These are phyloP conservation scores for Myanophis thanlyinensis DNA, from an alignment of 2,113 vertebrate species.

Conservation along the genomic window DNA sequence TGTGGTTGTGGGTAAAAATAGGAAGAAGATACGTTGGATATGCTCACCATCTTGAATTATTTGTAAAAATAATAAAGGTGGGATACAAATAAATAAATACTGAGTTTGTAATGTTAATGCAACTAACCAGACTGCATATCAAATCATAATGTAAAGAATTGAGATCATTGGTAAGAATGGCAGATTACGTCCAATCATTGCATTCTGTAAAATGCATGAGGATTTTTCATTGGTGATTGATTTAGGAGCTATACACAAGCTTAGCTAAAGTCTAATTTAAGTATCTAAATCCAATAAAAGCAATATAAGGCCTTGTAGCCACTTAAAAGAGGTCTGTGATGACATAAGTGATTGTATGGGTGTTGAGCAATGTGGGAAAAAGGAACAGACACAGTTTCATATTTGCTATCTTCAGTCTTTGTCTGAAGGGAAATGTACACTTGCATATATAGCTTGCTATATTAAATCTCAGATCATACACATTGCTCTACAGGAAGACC, in stretches of 20 bases:
- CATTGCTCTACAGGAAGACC: background rate
- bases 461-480: background rate
- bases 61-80: too few species aligned
- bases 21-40: too few species aligned
- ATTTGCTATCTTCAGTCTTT: background rate
- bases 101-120: background rate
- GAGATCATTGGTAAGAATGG: background rate
- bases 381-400: background rate
- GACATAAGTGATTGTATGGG: background rate
- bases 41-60: too few species aligned
- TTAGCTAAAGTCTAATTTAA: background rate
- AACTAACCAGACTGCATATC: background rate
- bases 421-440: background rate
- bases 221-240: background rate
- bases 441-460: background rate
- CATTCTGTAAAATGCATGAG: background rate
- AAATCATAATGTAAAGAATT: background rate
- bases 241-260: background rate
- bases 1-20: too few species aligned
- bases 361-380: background rate
- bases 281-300: background rate
- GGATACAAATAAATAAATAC: background rate
- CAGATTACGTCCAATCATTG: background rate
- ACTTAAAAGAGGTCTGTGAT: background rate
- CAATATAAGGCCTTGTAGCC: background rate